Evolutionary conservation across 64 coral and sea anemone genomes (phyloP).

Genomic region (Catalaphyllia jardinei): DNA sequence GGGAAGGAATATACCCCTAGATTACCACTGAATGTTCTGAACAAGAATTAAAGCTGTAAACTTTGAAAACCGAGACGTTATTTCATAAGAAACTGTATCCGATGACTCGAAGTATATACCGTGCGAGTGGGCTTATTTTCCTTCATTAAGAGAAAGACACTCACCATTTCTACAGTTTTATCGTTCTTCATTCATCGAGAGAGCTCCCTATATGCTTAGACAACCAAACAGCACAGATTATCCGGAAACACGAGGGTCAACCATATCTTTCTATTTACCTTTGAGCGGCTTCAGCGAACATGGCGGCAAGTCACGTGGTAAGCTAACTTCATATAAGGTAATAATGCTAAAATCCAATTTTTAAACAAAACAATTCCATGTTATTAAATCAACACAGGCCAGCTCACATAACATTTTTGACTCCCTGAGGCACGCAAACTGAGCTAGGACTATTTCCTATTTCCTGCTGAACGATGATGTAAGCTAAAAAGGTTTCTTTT

Average conservation of each 20-base stretch:
- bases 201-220: neutral
- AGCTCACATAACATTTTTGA: neutral
- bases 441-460: neutral
- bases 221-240: neutral
- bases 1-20: neutral
- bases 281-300: slow-evolving; percentile 9
- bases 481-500: too few relatives aligned
- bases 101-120: neutral
- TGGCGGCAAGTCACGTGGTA: slow-evolving; percentile 39
- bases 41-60: neutral
- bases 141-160: neutral
- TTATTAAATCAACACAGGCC: neutral
- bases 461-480: neutral
- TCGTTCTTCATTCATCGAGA: neutral
- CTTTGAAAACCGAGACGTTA: neutral
- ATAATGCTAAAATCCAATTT: slow-evolving; percentile 16
- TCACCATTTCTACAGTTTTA: slow-evolving; percentile 19
- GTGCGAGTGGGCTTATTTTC: neutral
- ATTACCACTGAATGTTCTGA: neutral
- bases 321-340: slow-evolving; percentile 8
- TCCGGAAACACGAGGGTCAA: neutral
- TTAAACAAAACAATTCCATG: neutral
- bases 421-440: neutral
- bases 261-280: slow-evolving; percentile 16
- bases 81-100: neutral